Percentiles rank a stretch among this genome's conserved stretches.
Conservation (phyloP, 2,113 vertebrate genomes). For the Sus scrofa region T2T-Sscrofa CM000823.6:60595501-60596000, state of each 20-base stretch:
- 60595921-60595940: background rate
- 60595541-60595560: background rate
- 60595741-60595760: conserved; percentile 55
- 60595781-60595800: background rate
- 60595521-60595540: background rate
- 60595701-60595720: conserved; percentile 38
- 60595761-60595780: background rate
- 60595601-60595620: background rate
- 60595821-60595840: background rate
- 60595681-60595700: background rate
- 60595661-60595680: background rate
- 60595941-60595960: background rate
- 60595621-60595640: background rate
- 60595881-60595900: background rate
- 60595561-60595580: background rate
- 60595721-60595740: conserved; percentile 56
- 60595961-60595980: background rate
- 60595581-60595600: no score
- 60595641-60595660: background rate
- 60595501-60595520: background rate
- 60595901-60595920: fast-evolving
- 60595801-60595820: background rate
- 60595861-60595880: background rate
- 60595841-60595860: background rate
- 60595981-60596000: background rate